Evolutionary conservation across 2,113 vertebrate genomes (phyloP).

Genomic region (Cebidichthys violaceus): DNA sequence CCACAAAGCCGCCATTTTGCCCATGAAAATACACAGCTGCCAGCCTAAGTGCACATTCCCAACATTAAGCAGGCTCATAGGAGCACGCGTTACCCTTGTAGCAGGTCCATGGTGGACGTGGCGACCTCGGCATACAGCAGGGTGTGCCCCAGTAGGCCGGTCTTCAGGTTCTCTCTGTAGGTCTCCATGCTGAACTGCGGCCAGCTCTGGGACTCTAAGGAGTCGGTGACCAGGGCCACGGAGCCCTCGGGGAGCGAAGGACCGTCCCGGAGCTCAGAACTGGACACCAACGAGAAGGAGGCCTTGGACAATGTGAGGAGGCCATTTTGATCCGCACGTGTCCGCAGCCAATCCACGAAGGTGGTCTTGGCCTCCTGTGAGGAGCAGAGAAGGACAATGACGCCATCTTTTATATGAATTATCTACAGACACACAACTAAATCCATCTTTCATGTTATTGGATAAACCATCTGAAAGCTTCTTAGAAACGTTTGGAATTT

Average conservation of each 20-base stretch:
- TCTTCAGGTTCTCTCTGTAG: slow-evolving; percentile 87
- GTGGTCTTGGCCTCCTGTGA: slow-evolving; percentile 61
- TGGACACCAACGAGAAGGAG: slow-evolving; percentile 82
- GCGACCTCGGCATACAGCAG: slow-evolving; percentile 89
- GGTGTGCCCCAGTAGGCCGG: slow-evolving; percentile 84
- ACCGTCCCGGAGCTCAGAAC: slow-evolving; percentile 60
- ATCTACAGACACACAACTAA: not conserved
- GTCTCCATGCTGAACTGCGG: slow-evolving; percentile 85
- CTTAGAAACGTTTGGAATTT: not conserved
- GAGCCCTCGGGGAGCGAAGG: slow-evolving; percentile 60
- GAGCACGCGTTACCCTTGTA: slow-evolving; percentile 88
- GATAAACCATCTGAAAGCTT: not conserved
- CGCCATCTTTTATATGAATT: not conserved
- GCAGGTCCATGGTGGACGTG: slow-evolving; percentile 91
- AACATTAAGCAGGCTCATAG: not conserved
- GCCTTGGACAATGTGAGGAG: slow-evolving; percentile 80
- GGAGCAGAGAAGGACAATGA: slow-evolving; percentile 5
- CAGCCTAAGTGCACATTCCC: not conserved
- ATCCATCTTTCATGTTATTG: not conserved
- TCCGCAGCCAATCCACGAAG: slow-evolving; percentile 84
- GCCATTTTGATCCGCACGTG: slow-evolving; percentile 73
- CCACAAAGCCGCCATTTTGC: not conserved
- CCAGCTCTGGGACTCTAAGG: slow-evolving; percentile 71
- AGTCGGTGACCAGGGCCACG: slow-evolving; percentile 83
- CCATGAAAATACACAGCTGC: not conserved